Conservation (phyloP, 2,113 vertebrate genomes). For the Callipepla squamata region DNA sequence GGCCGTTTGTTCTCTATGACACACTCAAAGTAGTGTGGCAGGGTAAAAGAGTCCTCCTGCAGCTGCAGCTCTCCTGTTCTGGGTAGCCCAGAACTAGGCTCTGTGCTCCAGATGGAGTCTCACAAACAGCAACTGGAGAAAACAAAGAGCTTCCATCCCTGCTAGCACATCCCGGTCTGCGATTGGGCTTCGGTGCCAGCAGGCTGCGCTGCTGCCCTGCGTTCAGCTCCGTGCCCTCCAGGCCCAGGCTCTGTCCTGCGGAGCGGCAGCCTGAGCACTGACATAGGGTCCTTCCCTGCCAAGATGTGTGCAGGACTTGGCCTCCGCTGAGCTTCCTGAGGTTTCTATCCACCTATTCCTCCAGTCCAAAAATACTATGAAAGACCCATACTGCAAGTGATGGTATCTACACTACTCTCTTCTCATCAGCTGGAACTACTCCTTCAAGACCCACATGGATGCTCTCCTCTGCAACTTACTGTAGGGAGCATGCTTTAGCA, state of each 20-base stretch:
- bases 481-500: too few species aligned
- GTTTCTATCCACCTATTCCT: not conserved
- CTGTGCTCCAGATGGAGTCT: not conserved
- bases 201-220: not conserved
- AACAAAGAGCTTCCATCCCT: not conserved
- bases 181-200: not conserved
- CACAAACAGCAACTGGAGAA: not conserved
- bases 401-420: not conserved
- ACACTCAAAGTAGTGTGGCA: not conserved
- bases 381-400: not conserved
- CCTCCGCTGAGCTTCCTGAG: not conserved
- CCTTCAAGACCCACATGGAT: not conserved
- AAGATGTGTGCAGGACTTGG: too few species aligned
- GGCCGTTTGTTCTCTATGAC: fast-evolving
- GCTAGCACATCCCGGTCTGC: not conserved
- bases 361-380: not conserved
- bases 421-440: not conserved
- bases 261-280: not conserved
- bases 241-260: not conserved
- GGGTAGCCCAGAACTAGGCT: not conserved
- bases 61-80: not conserved
- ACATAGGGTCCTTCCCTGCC: not conserved
- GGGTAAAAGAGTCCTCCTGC: too few species aligned
- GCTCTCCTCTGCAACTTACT: too few species aligned
- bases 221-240: not conserved